Conservation (phyloP, 2,888 invertebrate genomes). For the Leptarthrus brevirostris region DNA sequence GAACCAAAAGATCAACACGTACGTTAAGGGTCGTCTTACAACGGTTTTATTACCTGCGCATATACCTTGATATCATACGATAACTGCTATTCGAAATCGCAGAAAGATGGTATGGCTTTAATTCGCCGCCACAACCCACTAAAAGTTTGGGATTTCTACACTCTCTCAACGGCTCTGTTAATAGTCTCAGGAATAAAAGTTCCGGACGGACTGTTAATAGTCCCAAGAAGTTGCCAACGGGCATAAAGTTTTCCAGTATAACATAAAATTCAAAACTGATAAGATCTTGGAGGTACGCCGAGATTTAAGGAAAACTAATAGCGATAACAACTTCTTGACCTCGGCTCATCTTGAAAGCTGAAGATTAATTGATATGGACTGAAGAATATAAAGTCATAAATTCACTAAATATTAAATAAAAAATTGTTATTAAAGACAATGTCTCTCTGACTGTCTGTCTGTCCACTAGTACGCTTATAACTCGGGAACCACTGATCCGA, state of each 20-base stretch:
- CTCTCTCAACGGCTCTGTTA: not conserved
- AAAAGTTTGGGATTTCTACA: too few species aligned
- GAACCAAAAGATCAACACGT: not conserved
- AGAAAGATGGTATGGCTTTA: not conserved
- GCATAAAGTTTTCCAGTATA: conserved; percentile 11
- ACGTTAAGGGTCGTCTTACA: not conserved
- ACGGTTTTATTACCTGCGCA: conserved; percentile 31
- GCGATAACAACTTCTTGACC: too few species aligned
- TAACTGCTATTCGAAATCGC: not conserved
- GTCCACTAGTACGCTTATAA: too few species aligned
- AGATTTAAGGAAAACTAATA: too few species aligned
- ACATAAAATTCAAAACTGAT: not conserved
- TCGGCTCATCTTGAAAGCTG: too few species aligned
- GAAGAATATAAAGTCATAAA: too few species aligned
- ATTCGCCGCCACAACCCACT: too few species aligned
- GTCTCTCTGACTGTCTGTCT: too few species aligned
- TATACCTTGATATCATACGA: not conserved
- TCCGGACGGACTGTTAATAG: conserved; percentile 11
- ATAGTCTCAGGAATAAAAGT: not conserved
- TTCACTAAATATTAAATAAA: too few species aligned
- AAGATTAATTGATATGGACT: too few species aligned
- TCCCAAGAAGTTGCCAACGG: conserved; percentile 22
- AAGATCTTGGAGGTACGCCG: not conserved
- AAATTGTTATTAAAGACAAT: too few species aligned
- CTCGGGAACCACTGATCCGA: too few species aligned